Conservation (phyloP, 2,797 vertebrate species). For the Aldrovandia affinis region DNA sequence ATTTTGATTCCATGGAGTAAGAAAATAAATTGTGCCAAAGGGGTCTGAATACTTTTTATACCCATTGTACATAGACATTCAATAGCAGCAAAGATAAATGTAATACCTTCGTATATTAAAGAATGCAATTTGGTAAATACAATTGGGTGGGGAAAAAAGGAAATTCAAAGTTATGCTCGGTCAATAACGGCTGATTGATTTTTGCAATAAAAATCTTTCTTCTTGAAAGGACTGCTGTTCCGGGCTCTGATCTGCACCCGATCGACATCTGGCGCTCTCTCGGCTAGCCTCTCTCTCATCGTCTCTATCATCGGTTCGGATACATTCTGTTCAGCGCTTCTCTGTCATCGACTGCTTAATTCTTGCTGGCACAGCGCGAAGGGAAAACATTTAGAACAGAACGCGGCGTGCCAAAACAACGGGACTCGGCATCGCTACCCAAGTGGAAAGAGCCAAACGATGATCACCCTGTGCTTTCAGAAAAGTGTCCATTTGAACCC, state of each 20-base stretch:
- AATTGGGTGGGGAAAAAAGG: neutral
- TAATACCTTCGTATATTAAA: neutral
- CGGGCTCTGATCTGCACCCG: neutral
- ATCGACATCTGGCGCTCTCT: conserved; percentile 2
- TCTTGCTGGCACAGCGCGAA: conserved; percentile 15
- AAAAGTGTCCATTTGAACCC: conserved; percentile 1
- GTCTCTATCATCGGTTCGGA: neutral
- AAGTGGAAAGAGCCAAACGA: conserved; percentile 3
- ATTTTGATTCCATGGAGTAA: no score
- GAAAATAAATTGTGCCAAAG: no score
- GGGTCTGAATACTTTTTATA: no score
- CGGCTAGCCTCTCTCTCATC: neutral
- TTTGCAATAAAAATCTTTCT: neutral
- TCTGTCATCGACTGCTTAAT: conserved; percentile 7
- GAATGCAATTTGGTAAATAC: neutral
- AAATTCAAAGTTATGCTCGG: conserved; percentile 15
- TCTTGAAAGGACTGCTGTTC: conserved; percentile 7
- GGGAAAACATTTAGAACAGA: neutral
- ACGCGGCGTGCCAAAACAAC: neutral
- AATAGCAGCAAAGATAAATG: neutral
- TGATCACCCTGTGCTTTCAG: neutral
- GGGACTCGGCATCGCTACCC: neutral
- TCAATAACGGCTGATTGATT: conserved; percentile 13
- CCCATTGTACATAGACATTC: no score
- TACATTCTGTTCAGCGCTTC: neutral